These are phyloP conservation scores for Acrobasis repandana DNA, from an alignment of 2,888 invertebrate genomes.

Conservation along the genomic window DNA sequence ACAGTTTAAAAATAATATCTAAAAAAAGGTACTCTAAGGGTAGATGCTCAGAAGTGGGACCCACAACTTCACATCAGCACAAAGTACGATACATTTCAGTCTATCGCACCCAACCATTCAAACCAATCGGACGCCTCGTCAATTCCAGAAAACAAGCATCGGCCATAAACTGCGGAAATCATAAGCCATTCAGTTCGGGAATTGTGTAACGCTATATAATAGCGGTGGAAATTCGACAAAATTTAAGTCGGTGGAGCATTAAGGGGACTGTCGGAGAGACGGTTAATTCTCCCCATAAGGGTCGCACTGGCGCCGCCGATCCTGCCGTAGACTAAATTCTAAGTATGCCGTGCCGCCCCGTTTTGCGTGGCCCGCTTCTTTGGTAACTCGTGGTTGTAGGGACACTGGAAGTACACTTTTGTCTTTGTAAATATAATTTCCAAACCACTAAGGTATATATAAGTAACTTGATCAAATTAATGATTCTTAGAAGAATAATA, in stretches of 20 bases:
- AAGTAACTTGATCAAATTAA: too few relatives aligned
- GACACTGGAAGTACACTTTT: conserved; percentile 27
- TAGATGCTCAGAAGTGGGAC: too few relatives aligned
- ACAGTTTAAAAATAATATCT: too few relatives aligned
- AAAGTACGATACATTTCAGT: neutral
- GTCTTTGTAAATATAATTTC: neutral
- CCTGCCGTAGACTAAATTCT: conserved; percentile 80
- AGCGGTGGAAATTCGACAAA: conserved; percentile 78
- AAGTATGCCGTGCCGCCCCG: conserved; percentile 62
- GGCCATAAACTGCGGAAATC: conserved; percentile 71
- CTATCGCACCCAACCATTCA: neutral
- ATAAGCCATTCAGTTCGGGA: conserved; percentile 67
- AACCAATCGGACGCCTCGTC: conserved; percentile 25
- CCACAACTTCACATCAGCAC: too few relatives aligned
- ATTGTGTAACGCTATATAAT: conserved; percentile 73
- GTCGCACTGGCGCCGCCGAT: conserved; percentile 76
- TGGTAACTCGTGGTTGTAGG: conserved; percentile 17
- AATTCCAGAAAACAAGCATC: conserved; percentile 47
- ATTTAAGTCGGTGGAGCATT: conserved; percentile 80
- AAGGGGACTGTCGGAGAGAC: conserved; percentile 75
- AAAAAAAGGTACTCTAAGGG: too few relatives aligned
- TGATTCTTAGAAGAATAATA: too few relatives aligned
- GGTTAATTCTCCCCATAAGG: conserved; percentile 81
- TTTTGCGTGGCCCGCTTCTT: conserved; percentile 33
- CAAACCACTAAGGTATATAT: too few relatives aligned